Evolutionary conservation across 2,797 vertebrate species (phyloP), one percentile per base, ranked within the genome.

Genomic region (Poeciliopsis turneri): DNA sequence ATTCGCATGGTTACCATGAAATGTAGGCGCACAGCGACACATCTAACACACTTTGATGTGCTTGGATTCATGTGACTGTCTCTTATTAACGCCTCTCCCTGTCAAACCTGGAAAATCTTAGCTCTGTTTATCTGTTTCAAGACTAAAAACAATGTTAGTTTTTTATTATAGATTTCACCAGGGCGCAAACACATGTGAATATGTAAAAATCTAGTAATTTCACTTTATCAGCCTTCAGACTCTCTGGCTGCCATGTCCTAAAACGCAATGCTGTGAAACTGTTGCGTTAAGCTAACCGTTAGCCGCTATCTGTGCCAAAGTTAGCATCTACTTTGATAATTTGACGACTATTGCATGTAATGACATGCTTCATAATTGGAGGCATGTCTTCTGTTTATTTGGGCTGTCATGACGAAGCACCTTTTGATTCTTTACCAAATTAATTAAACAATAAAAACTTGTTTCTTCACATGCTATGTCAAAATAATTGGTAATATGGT

Each of bases 1-100:
- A 81, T 87, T 86, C 81, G 81, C 84, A 86, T 28, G 81, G 85
- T 93, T 90, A 83, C 86, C 81, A 77, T 59, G 84, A 89, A 90
- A 84, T 16, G 69, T 72, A 86, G 80, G 49, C 73, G 78, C 36
- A 28, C 81, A 69, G 82, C 74, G 71, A 86, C 85, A 87, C 55
- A 82, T 78, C 84, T 77, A 75, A 84, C 28, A 16, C 16, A 77
- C 78, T 78, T 78, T 82, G 75, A 87, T 85, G 78, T 83, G 80
- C 87, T 84, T 78, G 77, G 83, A 88, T 84, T 79, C 85, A 78
- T 81, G 86, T 59, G 82, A 53, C 79, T 49, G 79, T 77, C 82
- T 88, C 80, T 79, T 75, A 80, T 61, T 84, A 84, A 86, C 51
- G 69, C 28, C 59, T 25, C 74, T 86, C 75, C 51, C 61, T 77